Conservation (phyloP, 2,888 invertebrate species). For the Lomographa bimaculata region DNA sequence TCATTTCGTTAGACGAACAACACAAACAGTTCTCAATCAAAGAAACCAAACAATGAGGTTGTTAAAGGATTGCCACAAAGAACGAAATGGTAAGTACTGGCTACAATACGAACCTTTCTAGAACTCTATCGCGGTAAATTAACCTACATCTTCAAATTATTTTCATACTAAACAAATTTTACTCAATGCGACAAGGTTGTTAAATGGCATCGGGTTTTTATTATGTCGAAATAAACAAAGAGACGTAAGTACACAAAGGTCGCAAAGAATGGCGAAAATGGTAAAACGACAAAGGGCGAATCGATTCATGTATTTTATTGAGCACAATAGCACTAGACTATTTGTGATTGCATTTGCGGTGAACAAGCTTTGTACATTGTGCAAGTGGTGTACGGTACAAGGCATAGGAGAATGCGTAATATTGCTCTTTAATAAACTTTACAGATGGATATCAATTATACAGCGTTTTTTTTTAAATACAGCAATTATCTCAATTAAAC, state of each 20-base stretch:
- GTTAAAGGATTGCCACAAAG: conserved; percentile 17
- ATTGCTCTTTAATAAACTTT: too few species aligned
- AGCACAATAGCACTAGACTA: conserved; percentile 55
- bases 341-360: conserved; percentile 59
- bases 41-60: conserved; percentile 17
- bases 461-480: too few species aligned
- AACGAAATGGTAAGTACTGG: conserved; percentile 3
- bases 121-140: conserved; percentile 6
- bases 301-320: conserved; percentile 51
- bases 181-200: too few species aligned
- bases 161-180: too few species aligned
- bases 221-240: conserved; percentile 11
- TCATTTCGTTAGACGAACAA: conserved; percentile 11
- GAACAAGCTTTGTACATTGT: conserved; percentile 27
- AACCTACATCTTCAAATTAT: too few species aligned
- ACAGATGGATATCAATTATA: too few species aligned
- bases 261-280: conserved; percentile 30
- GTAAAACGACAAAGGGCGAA: conserved; percentile 46
- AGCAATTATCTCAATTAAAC: too few species aligned
- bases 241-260: conserved; percentile 9
- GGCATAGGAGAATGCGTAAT: background rate
- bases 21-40: conserved; percentile 22
- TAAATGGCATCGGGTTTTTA: too few species aligned
- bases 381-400: conserved; percentile 7
- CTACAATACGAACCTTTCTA: background rate